Conservation (phyloP, 2,888 invertebrate genomes). For the Gonocerus acuteangulatus region DNA sequence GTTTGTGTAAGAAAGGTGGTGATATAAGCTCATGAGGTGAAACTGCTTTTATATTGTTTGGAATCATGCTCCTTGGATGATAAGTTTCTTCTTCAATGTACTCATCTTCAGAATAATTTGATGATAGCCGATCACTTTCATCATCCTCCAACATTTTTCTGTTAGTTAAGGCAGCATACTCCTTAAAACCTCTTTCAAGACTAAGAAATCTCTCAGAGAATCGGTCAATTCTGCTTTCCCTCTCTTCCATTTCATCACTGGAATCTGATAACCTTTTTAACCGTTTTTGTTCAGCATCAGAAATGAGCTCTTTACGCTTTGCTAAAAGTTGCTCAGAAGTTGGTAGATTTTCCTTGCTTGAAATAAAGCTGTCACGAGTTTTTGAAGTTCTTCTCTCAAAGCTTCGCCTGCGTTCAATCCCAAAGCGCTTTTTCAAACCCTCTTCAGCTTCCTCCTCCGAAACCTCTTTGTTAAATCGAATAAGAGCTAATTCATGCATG, state of each 20-base stretch:
- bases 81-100: slow-evolving; percentile 55
- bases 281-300: slow-evolving; percentile 35
- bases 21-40: slow-evolving; percentile 14
- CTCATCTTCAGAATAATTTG: slow-evolving; percentile 45
- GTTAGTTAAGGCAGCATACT: slow-evolving; percentile 23
- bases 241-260: slow-evolving; percentile 38
- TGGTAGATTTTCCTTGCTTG: slow-evolving; percentile 8
- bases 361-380: slow-evolving; percentile 12
- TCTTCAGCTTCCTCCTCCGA: slow-evolving; percentile 63
- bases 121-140: slow-evolving; percentile 22
- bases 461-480: slow-evolving; percentile 68
- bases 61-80: slow-evolving; percentile 53
- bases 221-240: slow-evolving; percentile 41
- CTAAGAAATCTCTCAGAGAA: slow-evolving; percentile 36
- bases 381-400: slow-evolving; percentile 35
- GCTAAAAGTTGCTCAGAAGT: slow-evolving; percentile 39
- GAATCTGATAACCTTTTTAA: slow-evolving; percentile 35
- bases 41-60: slow-evolving; percentile 20
- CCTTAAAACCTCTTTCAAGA: slow-evolving; percentile 30
- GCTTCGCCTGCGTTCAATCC: slow-evolving; percentile 41
- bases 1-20: slow-evolving; percentile 10
- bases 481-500: slow-evolving; percentile 73
- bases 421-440: slow-evolving; percentile 37
- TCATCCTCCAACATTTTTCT: slow-evolving; percentile 26
- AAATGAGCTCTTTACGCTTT: slow-evolving; percentile 29